These are phyloP conservation scores for Prietella phreatophila DNA, from an alignment of 2,113 vertebrate species.

Conservation along the genomic window DNA sequence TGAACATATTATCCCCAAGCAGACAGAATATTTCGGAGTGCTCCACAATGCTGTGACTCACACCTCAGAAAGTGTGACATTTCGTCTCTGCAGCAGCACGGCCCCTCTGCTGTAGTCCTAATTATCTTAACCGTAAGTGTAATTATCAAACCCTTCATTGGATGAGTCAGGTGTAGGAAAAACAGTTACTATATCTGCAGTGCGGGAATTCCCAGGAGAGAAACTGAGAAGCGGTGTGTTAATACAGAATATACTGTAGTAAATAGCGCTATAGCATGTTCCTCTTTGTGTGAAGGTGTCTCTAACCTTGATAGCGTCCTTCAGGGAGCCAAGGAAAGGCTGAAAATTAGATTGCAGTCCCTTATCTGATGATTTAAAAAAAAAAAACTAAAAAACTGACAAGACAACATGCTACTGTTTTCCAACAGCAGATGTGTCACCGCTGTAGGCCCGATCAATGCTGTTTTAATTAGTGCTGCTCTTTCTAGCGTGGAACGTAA, in stretches of 20 bases:
- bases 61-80: not conserved
- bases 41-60: not conserved
- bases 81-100: not conserved
- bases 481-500: slow-evolving; percentile 2
- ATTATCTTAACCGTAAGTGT: not conserved
- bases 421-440: slow-evolving; percentile 24
- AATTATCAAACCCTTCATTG: slow-evolving; percentile 4
- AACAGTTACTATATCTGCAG: not conserved
- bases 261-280: not conserved
- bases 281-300: not conserved
- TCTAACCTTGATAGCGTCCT: not conserved
- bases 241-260: no score
- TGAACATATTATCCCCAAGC: not conserved
- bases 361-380: slow-evolving; percentile 15
- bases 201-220: not conserved
- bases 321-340: not conserved
- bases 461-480: slow-evolving; percentile 28
- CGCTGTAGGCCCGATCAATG: slow-evolving; percentile 28
- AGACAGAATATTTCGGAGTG: not conserved
- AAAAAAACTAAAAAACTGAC: not conserved
- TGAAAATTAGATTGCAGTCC: not conserved
- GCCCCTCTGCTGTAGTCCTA: not conserved
- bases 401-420: slow-evolving; percentile 24
- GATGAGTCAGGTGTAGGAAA: slow-evolving; percentile 6
- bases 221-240: not conserved